These are phyloP conservation scores for Medauroidea extradentata DNA, from an alignment of 1,140 invertebrate genomes.

Conservation along the genomic window DNA sequence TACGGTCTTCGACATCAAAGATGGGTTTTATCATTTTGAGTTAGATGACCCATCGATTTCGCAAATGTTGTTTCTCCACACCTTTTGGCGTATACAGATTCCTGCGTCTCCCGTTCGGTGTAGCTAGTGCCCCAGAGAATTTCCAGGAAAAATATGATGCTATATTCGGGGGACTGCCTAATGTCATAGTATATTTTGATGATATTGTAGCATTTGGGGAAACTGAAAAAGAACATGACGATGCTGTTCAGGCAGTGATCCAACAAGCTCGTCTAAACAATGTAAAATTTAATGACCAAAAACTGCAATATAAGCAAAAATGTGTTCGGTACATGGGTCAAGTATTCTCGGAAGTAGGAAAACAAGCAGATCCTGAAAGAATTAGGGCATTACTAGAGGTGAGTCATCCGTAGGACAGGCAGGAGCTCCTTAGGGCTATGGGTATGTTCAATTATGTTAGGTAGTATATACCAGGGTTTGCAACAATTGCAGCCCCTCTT, in stretches of 20 bases:
- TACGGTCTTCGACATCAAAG: conserved; percentile 19
- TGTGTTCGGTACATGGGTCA: conserved; percentile 35
- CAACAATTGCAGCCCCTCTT: conserved; percentile 16
- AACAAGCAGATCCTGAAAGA: conserved; percentile 36
- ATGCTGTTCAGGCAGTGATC: conserved; percentile 33
- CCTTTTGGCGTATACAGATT: conserved; percentile 34
- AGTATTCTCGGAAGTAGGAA: conserved; percentile 31
- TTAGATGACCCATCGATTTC: conserved; percentile 12
- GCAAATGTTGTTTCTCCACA: conserved; percentile 18
- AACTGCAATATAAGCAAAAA: conserved; percentile 26
- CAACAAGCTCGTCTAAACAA: conserved; percentile 30
- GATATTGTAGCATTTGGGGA: conserved; percentile 32
- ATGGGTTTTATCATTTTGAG: conserved; percentile 22
- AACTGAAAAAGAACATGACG: conserved; percentile 28
- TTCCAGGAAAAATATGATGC: conserved; percentile 35
- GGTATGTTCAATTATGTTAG: conserved; percentile 36
- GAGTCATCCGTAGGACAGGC: conserved; percentile 27
- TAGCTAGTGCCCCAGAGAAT: conserved; percentile 29
- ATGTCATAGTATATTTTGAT: conserved; percentile 38
- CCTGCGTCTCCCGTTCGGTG: conserved; percentile 36
- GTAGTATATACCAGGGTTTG: conserved; percentile 24
- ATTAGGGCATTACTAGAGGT: conserved; percentile 37
- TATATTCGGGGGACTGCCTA: conserved; percentile 30
- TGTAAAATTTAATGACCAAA: conserved; percentile 36
- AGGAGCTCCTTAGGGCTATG: conserved; percentile 34